These are phyloP conservation scores for Bolinopsis microptera DNA, from an alignment of 37 sponge, comb jelly and placozoan genomes.

Conservation along the genomic window DNA sequence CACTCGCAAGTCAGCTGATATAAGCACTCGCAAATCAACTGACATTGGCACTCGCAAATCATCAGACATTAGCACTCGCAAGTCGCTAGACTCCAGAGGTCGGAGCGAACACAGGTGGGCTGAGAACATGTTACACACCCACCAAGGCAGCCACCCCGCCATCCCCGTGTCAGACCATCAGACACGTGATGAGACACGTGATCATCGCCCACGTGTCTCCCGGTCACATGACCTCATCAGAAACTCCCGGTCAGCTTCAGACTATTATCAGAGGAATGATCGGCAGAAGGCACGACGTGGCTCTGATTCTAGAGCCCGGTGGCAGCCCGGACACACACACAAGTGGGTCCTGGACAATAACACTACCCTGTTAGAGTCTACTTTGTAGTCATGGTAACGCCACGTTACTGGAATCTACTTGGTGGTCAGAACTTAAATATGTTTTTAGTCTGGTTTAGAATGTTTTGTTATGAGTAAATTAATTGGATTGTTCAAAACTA, in stretches of 20 bases:
- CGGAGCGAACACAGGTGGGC: neutral
- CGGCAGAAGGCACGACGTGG: neutral
- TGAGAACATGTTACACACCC: constrained; percentile 1
- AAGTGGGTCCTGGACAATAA: constrained; percentile 48
- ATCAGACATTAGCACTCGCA: neutral
- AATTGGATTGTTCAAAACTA: neutral
- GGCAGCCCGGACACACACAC: constrained; percentile 49
- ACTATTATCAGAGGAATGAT: neutral
- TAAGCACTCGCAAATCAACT: neutral
- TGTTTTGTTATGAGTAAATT: neutral
- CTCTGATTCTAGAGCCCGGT: neutral
- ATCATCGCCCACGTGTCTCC: neutral
- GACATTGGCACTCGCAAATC: neutral
- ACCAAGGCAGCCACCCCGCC: neutral
- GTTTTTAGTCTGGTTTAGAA: neutral
- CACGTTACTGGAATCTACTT: too few species aligned
- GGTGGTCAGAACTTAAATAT: neutral
- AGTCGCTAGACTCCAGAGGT: neutral
- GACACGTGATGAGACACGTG: too few species aligned
- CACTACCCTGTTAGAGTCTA: constrained; percentile 20
- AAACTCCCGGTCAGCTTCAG: neutral
- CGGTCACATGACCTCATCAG: neutral
- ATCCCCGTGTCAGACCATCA: neutral
- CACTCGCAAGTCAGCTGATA: neutral
- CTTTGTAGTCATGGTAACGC: too few species aligned